Base-by-base conservation (phyloP, 2,113 vertebrate species). In the Lichenostomus cassidix region DNA sequence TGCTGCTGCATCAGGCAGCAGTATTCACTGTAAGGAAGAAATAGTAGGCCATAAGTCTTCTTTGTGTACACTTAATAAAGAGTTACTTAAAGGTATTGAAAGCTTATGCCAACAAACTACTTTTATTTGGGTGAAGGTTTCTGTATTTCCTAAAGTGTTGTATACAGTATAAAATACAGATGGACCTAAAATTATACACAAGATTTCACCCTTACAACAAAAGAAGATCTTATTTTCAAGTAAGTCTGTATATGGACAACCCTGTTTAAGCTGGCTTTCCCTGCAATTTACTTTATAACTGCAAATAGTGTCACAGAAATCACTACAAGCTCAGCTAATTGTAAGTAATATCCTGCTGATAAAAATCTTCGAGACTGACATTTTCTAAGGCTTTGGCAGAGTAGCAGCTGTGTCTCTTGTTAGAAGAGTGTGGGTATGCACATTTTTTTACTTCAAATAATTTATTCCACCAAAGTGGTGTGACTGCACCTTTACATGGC, bases 71-170 rank as follows among this genome's bases (percentile, higher is more conserved):
- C 31, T 70, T 70, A 39, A 50, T 44, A 29, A 75, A 73, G 49
- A 75, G 74, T 76, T 95, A 87, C 69, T 96, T 89, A 85, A 87
- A 87, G 56, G n/a, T 87, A 71, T 46, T 70, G 68, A 87, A 81
- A 91, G 65, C 65, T 86, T 75, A 21, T 74, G 68, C 89, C 60
- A 78, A 31, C n/a, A 70, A 82, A 65, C 70, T 59, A 1, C 44
- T 67, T 24, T 39, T 68, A 52, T 3, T 22, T 50, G 41, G 10
- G 17, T 22, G 39, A 12, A 69, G 50, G 11, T 14, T 73, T 78
- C 78, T 90, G 1, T 55, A 28, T 90, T 89, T 82, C 49, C 62
- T 59, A 22, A 68, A 87, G 59, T 87, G 33, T 16, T 82, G 14
- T 71, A 60, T 71, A 12, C n/a, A 31, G 44, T 62, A 25, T 71